Evolutionary conservation across 2,888 invertebrate genomes (phyloP), one percentile per base, ranked within the genome.

Genomic region (Corbicula japonica): DNA sequence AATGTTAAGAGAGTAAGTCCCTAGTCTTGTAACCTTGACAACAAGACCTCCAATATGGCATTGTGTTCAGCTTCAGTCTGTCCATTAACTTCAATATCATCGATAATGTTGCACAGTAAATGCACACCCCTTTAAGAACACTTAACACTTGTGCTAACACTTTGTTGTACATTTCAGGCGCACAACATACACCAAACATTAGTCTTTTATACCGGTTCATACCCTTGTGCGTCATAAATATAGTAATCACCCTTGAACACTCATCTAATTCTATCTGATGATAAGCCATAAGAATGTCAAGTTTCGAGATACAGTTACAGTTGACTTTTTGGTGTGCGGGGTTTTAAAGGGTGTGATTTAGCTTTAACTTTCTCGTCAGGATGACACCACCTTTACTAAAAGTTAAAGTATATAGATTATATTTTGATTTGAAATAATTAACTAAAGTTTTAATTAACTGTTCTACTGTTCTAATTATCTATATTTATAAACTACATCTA

Each of bases 221-320:
- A 1, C 81, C 84, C 60, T 70, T 80, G 32, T 86, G 82, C 15
- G 87, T 88, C 34, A 84, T 76, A 62, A 88, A 89, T 23, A 86
- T 86, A 18, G 88, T 87, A 10, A 88, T 87, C 10, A 78, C 80
- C 8, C 87, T 52, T 12, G 85, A 87, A 28, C 83, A 78, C 44
- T 84, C 80, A 15, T 71, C 66, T 15, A 86, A 54, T 60, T 88
- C 87, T 4, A 86, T 72, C 46, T 89, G 85, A 54, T 87, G 86
- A 62, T 83, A 89, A 0, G 84, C 87, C 79, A 72, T 77, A 41
- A 82, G 86, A 0, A 88, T 73, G 62, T 88, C 88, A 1, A 88
- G 48, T 28, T 86, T 88, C 41, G 72, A 71, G 60, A 86, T 88
- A n/a, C n/a, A 46, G n/a, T n/a, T n/a, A n/a, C n/a, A n/a, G n/a